A percentile compares a stretch with the other conserved stretches of the same genome.
phyloP scores from a whole-genome alignment of 2,797 vertebrate species.

The Distichodus sexfasciatus region DNA sequence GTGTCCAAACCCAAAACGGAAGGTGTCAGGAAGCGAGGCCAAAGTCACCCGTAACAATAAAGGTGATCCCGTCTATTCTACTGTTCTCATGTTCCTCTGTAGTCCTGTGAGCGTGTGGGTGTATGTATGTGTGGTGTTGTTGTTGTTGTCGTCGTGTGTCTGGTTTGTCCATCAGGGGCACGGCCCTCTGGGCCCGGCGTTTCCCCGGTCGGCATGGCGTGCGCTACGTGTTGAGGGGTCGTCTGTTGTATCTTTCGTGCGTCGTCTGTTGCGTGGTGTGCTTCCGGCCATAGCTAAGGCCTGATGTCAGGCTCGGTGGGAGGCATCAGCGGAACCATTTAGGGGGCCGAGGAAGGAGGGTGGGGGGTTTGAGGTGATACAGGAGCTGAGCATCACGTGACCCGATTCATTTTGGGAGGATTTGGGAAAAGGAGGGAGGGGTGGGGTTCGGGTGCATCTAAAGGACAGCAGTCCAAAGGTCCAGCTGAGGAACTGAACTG shows the following conservation, averaged over 20 bases:
- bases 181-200: constrained; percentile 8
- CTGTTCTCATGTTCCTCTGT: constrained; percentile 44
- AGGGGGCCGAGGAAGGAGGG: constrained; percentile 9
- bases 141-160: constrained; percentile 53
- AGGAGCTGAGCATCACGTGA: constrained; percentile 21
- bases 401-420: constrained; percentile 18
- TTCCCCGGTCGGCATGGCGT: constrained; percentile 39
- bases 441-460: constrained; percentile 9
- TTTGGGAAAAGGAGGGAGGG: neutral
- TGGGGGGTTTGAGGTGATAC: constrained; percentile 12
- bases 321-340: constrained; percentile 31
- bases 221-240: constrained; percentile 37
- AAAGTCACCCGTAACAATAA: constrained; percentile 58
- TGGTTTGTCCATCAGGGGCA: constrained; percentile 51
- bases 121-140: constrained; percentile 48
- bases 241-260: constrained; percentile 4
- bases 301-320: constrained; percentile 60
- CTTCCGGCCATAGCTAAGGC: constrained; percentile 55
- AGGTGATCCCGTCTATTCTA: constrained; percentile 52
- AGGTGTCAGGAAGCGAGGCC: constrained; percentile 53
- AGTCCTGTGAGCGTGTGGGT: constrained; percentile 38
- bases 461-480: constrained; percentile 2
- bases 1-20: constrained; percentile 51
- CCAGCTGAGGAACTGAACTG: constrained; percentile 1
- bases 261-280: constrained; percentile 31